phyloP scores from a whole-genome alignment of 2,888 invertebrate genomes.

The Graphium colonna region DNA sequence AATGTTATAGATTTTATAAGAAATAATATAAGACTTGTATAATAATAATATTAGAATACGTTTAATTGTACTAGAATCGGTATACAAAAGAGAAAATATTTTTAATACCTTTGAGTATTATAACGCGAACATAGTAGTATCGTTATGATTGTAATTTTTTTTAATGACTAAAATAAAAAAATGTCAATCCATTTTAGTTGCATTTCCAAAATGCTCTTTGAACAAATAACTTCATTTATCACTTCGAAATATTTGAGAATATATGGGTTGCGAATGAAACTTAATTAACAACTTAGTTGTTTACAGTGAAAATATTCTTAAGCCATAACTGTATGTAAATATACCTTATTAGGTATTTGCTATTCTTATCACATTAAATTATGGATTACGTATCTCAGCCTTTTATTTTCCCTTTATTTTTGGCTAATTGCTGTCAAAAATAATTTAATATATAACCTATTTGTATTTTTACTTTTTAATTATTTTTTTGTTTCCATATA shows the following conservation, averaged over 20 bases:
- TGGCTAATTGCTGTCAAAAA: no score
- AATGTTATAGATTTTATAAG: slow-evolving; percentile 59
- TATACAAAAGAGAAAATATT: slow-evolving; percentile 60
- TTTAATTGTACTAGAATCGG: slow-evolving; percentile 43
- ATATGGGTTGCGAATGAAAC: slow-evolving; percentile 35
- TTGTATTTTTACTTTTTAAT: no score
- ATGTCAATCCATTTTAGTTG: slow-evolving; percentile 27
- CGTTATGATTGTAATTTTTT: slow-evolving; percentile 4
- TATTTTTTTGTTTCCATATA: no score
- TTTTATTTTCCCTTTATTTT: slow-evolving; percentile 42
- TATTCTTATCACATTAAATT: slow-evolving; percentile 74
- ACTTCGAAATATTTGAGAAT: slow-evolving; percentile 30
- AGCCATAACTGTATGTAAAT: slow-evolving; percentile 62
- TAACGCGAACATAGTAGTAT: slow-evolving; percentile 31
- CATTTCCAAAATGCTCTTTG: slow-evolving; percentile 35
- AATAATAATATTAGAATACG: slow-evolving; percentile 56
- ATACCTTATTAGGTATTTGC: slow-evolving; percentile 60
- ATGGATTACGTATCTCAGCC: slow-evolving; percentile 53
- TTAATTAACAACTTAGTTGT: slow-evolving; percentile 58
- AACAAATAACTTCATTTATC: slow-evolving; percentile 35
- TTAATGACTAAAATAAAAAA: slow-evolving; percentile 20
- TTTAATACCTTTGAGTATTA: slow-evolving; percentile 75
- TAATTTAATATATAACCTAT: no score
- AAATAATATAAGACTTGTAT: slow-evolving; percentile 71
- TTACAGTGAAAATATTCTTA: slow-evolving; percentile 58